phyloP scores from a whole-genome alignment of 92 coral and sea anemone genomes.

The Porites rus region DNA sequence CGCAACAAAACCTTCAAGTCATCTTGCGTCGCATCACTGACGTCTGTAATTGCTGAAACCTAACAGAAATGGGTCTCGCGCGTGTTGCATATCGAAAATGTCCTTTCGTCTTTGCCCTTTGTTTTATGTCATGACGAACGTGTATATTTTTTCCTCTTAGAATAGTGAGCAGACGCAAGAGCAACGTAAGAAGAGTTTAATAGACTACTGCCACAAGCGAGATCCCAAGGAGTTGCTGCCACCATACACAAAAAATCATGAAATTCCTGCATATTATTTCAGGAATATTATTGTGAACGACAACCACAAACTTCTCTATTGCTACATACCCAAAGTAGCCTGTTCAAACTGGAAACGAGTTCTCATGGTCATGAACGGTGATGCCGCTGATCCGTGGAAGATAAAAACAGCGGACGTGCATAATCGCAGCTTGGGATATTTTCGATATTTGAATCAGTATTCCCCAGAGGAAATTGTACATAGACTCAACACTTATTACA shows the following conservation, averaged over 20 bases:
- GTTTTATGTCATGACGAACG: slow-evolving; percentile 5
- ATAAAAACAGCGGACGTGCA: slow-evolving; percentile 90
- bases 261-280: slow-evolving; percentile 78
- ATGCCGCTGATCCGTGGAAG: slow-evolving; percentile 91
- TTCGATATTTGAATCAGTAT: slow-evolving; percentile 92
- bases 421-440: slow-evolving; percentile 85
- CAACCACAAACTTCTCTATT: slow-evolving; percentile 83
- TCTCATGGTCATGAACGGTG: slow-evolving; percentile 92
- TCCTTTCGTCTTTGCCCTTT: not conserved
- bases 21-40: no score
- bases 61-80: no score
- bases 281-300: slow-evolving; percentile 90
- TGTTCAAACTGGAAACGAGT: slow-evolving; percentile 99
- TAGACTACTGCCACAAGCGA: slow-evolving; percentile 81
- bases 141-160: slow-evolving; percentile 25
- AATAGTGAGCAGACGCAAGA: slow-evolving; percentile 63
- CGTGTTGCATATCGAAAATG: not conserved
- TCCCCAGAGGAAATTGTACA: slow-evolving; percentile 88
- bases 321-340: slow-evolving; percentile 94
- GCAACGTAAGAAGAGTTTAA: slow-evolving; percentile 66
- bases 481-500: slow-evolving; percentile 86
- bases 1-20: no score
- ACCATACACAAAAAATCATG: slow-evolving; percentile 67
- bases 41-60: no score
- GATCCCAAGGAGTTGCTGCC: slow-evolving; percentile 81